Conservation (phyloP, 2,888 invertebrate species). For the Eilema sororculum region DNA sequence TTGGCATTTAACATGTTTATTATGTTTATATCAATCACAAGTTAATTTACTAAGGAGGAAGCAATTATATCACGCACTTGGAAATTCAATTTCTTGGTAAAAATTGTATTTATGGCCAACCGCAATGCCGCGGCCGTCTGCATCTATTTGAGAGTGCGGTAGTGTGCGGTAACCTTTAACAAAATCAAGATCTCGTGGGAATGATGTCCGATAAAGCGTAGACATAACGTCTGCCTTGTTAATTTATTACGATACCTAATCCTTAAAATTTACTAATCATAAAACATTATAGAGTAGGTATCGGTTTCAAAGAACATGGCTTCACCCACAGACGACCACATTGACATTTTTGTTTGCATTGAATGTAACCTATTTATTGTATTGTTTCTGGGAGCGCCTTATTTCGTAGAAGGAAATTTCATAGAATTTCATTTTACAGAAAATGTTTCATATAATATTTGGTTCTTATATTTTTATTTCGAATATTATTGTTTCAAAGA, state of each 20-base stretch:
- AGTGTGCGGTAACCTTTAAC: constrained; percentile 39
- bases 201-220: constrained; percentile 29
- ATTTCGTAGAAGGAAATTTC: too few species aligned
- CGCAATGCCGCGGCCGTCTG: constrained; percentile 44
- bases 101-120: constrained; percentile 40
- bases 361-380: neutral
- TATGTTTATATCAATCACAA: constrained; percentile 21
- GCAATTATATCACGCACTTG: constrained; percentile 37
- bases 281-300: constrained; percentile 15
- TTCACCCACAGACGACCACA: neutral
- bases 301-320: constrained; percentile 17
- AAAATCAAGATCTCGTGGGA: constrained; percentile 31
- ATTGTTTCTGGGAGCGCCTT: too few species aligned
- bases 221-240: constrained; percentile 15
- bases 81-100: constrained; percentile 46
- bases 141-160: constrained; percentile 32
- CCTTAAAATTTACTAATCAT: constrained; percentile 19
- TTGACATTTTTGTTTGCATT: neutral
- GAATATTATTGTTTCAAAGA: too few species aligned
- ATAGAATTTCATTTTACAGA: too few species aligned
- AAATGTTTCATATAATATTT: too few species aligned
- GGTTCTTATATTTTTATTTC: too few species aligned
- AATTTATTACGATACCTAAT: constrained; percentile 31
- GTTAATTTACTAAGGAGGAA: constrained; percentile 33
- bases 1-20: constrained; percentile 3